phyloP scores from a whole-genome alignment of 2,797 vertebrate genomes.

The Schizopygopsis pylzovi region DNA sequence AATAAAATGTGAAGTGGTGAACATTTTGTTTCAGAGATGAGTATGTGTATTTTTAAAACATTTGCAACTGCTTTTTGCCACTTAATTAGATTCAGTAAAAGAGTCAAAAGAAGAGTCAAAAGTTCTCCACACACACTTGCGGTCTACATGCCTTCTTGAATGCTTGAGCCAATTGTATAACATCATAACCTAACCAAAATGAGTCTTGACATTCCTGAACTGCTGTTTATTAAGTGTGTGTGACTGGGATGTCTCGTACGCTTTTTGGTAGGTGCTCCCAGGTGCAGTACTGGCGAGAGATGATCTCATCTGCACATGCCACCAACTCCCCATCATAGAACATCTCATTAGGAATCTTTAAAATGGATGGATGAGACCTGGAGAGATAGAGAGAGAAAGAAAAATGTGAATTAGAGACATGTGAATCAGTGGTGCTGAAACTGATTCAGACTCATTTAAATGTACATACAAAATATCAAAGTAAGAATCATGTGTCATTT shows the following conservation, averaged over 20 bases:
- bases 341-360: conserved; percentile 85
- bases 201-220: background rate
- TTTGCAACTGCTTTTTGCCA: background rate
- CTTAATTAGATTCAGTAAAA: background rate
- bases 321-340: conserved; percentile 89
- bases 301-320: conserved; percentile 63
- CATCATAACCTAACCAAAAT: background rate
- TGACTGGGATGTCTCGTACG: conserved; percentile 51
- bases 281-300: conserved; percentile 79
- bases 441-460: background rate
- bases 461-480: background rate
- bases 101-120: background rate
- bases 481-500: background rate
- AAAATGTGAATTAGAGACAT: background rate
- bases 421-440: background rate
- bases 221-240: background rate
- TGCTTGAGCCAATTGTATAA: background rate
- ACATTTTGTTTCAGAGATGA: background rate
- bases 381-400: background rate
- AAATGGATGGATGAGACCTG: conserved; percentile 91
- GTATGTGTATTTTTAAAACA: background rate
- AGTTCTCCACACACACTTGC: background rate
- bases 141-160: background rate
- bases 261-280: conserved; percentile 84
- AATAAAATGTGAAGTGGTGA: too few relatives aligned